Evolutionary conservation across 1,140 invertebrate genomes (phyloP).

Genomic region (Sarcophaga bullata): DNA sequence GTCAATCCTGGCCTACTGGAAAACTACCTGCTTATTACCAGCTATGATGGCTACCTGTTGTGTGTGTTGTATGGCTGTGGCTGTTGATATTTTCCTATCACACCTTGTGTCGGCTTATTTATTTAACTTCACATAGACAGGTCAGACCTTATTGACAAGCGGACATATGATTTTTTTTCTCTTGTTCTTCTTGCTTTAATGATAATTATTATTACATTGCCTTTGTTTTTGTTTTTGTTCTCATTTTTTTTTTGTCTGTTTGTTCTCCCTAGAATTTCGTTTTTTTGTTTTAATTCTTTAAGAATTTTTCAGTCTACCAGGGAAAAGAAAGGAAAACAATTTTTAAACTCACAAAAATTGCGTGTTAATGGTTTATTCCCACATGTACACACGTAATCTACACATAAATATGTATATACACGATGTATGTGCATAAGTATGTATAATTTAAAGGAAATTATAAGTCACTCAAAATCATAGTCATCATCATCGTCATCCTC

Average conservation of each 20-base stretch:
- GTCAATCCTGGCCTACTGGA: no score
- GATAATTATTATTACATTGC: constrained; percentile 1
- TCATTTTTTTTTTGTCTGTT: no score
- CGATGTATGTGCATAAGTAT: not conserved
- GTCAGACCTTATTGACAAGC: no score
- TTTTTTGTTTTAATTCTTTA: no score
- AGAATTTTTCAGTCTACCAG: no score
- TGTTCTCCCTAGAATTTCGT: no score
- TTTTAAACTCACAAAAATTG: constrained; percentile 10
- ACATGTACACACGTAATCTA: constrained; percentile 16
- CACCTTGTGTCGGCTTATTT: constrained; percentile 20
- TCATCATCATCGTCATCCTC: not conserved
- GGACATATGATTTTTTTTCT: no score
- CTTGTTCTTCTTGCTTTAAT: not conserved
- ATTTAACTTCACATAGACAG: no score
- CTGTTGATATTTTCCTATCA: not conserved
- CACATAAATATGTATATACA: not conserved
- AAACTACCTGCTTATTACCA: not conserved
- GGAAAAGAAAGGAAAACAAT: no score
- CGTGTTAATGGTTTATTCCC: constrained; percentile 37
- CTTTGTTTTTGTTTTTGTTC: not conserved
- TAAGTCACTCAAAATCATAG: constrained; percentile 33
- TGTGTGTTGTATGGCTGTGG: not conserved
- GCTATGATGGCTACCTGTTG: not conserved
- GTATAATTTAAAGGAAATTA: constrained; percentile 26